phyloP scores from a whole-genome alignment of 1,140 invertebrate genomes.

The Thaumetopoea pityocampa region DNA sequence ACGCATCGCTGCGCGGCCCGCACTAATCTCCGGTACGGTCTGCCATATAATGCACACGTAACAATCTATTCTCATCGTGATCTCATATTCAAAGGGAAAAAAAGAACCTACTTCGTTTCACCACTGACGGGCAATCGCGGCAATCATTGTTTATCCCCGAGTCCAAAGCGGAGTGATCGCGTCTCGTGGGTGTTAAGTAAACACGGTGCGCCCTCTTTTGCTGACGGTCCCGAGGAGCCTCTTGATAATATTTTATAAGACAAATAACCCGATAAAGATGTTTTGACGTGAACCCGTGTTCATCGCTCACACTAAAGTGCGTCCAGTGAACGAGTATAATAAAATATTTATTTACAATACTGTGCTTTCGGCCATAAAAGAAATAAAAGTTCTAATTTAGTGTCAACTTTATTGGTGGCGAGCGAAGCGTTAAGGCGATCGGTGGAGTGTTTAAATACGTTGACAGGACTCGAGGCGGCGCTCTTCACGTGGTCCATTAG shows the following conservation, averaged over 20 bases:
- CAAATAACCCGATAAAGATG: conserved; percentile 76
- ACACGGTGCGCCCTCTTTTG: conserved; percentile 71
- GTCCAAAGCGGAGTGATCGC: conserved; percentile 62
- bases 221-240: conserved; percentile 70
- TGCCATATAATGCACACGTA: conserved; percentile 40
- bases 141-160: conserved; percentile 69
- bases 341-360: conserved; percentile 72
- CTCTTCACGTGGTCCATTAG: conserved; percentile 69
- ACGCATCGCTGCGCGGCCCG: conserved; percentile 42
- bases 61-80: conserved; percentile 43
- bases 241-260: conserved; percentile 76
- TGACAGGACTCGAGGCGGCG: conserved; percentile 66
- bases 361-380: conserved; percentile 55
- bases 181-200: conserved; percentile 69
- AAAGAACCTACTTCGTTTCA: conserved; percentile 68
- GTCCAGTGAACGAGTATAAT: conserved; percentile 68
- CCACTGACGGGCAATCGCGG: conserved; percentile 63
- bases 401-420: conserved; percentile 71
- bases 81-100: conserved; percentile 57
- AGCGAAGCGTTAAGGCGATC: conserved; percentile 65
- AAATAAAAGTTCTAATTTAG: conserved; percentile 67
- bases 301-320: conserved; percentile 74
- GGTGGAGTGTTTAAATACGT: conserved; percentile 49
- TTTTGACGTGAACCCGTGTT: conserved; percentile 75
- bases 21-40: conserved; percentile 61